A percentile compares a stretch with the other conserved stretches of the same genome.
phyloP scores from a whole-genome alignment of 2,797 vertebrate genomes.

The Octomys mimax region DNA sequence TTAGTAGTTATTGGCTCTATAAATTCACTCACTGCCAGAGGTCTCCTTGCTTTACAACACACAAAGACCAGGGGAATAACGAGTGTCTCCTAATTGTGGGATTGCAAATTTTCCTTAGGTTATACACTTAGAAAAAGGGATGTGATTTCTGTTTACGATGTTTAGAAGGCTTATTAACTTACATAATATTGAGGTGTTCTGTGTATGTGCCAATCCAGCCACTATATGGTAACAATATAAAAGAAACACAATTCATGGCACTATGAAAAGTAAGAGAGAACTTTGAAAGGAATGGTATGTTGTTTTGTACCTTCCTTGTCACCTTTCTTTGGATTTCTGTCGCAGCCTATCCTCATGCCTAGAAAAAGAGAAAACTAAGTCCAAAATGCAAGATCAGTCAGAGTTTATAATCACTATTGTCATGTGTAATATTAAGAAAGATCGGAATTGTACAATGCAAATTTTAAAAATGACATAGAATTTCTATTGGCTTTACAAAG shows the following conservation, averaged over 20 bases:
- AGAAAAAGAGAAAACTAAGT: neutral
- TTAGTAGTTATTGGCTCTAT: neutral
- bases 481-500: constrained; percentile 38
- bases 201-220: neutral
- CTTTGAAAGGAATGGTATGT: neutral
- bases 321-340: neutral
- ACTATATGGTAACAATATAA: neutral
- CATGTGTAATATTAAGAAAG: neutral
- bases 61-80: neutral
- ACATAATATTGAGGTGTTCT: neutral
- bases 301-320: neutral
- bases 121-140: neutral
- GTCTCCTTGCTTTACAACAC: neutral
- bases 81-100: constrained; percentile 25
- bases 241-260: neutral
- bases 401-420: neutral
- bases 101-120: constrained; percentile 2
- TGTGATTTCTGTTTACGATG: neutral
- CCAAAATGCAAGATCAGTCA: neutral
- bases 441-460: neutral
- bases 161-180: constrained; percentile 40
- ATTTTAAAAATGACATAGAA: neutral
- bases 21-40: no score
- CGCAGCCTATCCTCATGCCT: neutral
- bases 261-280: neutral